Evolutionary conservation across 2,797 vertebrate species (phyloP).

Genomic region (Tachyglossus aculeatus): DNA sequence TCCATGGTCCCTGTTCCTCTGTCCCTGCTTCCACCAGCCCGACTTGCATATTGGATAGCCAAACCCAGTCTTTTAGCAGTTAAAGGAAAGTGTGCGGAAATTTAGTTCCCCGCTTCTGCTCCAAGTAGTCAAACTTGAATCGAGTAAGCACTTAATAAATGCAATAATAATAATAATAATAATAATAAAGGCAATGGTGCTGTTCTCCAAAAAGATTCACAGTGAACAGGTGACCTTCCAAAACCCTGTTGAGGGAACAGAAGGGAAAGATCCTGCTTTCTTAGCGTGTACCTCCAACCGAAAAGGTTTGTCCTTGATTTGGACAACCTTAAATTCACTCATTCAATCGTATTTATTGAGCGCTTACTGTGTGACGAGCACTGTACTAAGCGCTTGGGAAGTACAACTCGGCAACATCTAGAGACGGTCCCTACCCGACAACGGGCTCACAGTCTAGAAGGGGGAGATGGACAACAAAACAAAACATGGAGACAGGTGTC

Average conservation of each 20-base stretch:
- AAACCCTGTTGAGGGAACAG: background rate
- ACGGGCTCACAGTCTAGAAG: too few species aligned
- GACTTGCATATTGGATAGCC: background rate
- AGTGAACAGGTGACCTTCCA: background rate
- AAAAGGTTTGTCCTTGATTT: constrained; percentile 2
- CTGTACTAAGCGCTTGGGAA: too few species aligned
- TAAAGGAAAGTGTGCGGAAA: background rate
- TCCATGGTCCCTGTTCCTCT: background rate
- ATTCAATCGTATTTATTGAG: too few species aligned
- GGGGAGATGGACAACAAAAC: too few species aligned
- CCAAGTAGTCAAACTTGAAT: background rate
- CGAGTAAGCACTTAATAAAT: too few species aligned
- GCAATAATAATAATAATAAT: too few species aligned
- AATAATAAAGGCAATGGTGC: background rate
- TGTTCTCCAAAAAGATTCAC: background rate
- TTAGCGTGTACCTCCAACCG: constrained; percentile 23
- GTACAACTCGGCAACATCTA: too few species aligned
- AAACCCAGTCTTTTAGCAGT: background rate
- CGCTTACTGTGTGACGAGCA: too few species aligned
- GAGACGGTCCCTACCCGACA: too few species aligned
- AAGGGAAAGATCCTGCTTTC: background rate
- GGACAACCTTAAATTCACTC: background rate
- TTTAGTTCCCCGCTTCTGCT: background rate
- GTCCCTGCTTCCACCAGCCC: background rate
- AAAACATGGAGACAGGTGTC: too few species aligned